Evolutionary conservation across 2,888 invertebrate genomes (phyloP).

Genomic region (Zele albiditarsus): DNA sequence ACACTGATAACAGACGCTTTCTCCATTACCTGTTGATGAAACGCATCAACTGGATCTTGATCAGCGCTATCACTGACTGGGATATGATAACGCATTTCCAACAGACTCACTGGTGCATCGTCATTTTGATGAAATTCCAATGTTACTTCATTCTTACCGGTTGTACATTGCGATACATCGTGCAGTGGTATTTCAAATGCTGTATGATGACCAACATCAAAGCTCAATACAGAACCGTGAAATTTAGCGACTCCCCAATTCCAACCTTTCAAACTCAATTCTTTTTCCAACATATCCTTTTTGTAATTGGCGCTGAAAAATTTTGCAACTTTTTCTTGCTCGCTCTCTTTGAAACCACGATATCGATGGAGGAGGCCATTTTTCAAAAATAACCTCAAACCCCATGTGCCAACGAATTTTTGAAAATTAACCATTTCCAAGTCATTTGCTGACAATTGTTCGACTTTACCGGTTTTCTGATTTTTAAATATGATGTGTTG

Average conservation of each 20-base stretch:
- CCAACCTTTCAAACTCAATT: slow-evolving; percentile 97
- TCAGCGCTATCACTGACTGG: slow-evolving; percentile 92
- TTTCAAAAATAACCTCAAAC: slow-evolving; percentile 90
- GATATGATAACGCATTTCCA: slow-evolving; percentile 98
- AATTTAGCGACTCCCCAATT: slow-evolving; percentile 99
- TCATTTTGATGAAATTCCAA: slow-evolving; percentile 99
- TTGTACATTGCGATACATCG: slow-evolving; percentile 96
- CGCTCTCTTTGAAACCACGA: slow-evolving; percentile 94
- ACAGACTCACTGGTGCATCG: slow-evolving; percentile 95
- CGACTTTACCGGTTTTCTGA: slow-evolving; percentile 96
- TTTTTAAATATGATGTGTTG: slow-evolving; percentile 94
- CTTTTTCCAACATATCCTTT: slow-evolving; percentile 91
- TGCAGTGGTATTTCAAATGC: slow-evolving; percentile 97
- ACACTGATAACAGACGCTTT: slow-evolving; percentile 98
- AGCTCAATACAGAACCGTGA: slow-evolving; percentile 88
- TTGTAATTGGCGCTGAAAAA: slow-evolving; percentile 90
- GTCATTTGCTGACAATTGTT: slow-evolving; percentile 88
- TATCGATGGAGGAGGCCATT: slow-evolving; percentile 93
- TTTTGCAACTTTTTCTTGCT: slow-evolving; percentile 93
- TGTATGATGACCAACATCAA: slow-evolving; percentile 86
- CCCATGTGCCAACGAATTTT: slow-evolving; percentile 92
- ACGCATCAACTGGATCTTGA: slow-evolving; percentile 95
- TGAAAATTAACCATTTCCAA: slow-evolving; percentile 95
- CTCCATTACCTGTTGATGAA: slow-evolving; percentile 88
- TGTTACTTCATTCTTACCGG: slow-evolving; percentile 98